phyloP scores from a whole-genome alignment of 2,797 vertebrate species.

The Micrastur ruficollis region DNA sequence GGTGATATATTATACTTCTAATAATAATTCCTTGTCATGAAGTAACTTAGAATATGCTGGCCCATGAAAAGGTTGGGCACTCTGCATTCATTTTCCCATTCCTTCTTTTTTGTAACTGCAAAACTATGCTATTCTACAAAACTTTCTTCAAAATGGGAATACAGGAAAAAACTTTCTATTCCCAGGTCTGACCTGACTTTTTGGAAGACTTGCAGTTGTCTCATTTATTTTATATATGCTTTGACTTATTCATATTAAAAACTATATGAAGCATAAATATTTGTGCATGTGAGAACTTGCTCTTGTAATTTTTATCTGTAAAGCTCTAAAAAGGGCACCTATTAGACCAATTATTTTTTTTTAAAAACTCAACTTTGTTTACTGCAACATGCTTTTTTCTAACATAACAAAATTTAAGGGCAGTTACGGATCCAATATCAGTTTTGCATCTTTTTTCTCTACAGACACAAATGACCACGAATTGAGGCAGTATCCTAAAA shows the following conservation, averaged over 20 bases:
- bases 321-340: background rate
- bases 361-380: background rate
- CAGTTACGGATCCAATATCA: background rate
- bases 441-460: background rate
- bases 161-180: background rate
- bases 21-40: background rate
- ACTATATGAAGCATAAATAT: background rate
- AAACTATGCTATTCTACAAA: background rate
- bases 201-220: background rate
- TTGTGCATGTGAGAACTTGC: background rate
- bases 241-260: background rate
- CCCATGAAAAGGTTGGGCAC: background rate
- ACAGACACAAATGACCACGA: background rate
- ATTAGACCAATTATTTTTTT: background rate
- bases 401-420: background rate
- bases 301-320: background rate
- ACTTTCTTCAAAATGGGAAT: background rate
- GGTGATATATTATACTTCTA: background rate
- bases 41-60: background rate
- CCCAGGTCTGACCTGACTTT: background rate
- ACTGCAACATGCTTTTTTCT: background rate
- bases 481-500: background rate
- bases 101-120: background rate
- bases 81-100: background rate
- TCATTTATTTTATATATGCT: background rate